Percentiles rank a stretch among this genome's conserved stretches.
Evolutionary conservation across 1,140 invertebrate genomes (phyloP).

Genomic region (Pristionchus pacificus): DNA sequence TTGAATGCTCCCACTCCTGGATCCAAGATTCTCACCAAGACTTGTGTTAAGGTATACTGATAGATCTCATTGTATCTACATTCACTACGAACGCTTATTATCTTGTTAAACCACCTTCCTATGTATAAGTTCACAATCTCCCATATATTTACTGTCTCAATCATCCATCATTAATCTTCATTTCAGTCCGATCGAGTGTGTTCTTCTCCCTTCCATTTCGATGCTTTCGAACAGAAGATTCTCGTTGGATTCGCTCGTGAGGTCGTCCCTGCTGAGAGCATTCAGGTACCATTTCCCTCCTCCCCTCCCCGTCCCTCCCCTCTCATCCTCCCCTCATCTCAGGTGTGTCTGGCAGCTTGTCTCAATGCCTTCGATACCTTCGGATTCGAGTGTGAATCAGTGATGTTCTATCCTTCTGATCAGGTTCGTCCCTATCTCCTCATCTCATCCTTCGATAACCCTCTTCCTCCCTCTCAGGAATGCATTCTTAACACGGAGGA

Average conservation of each 20-base stretch:
- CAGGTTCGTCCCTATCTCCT: conserved; percentile 10
- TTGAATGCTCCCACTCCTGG: conserved; percentile 18
- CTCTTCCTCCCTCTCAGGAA: conserved; percentile 37
- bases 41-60: conserved; percentile 27
- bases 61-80: not conserved
- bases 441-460: conserved; percentile 40
- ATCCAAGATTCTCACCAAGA: conserved; percentile 34
- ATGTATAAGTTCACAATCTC: conserved; percentile 10
- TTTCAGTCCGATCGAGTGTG: conserved; percentile 55
- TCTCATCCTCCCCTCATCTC: conserved; percentile 18
- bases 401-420: conserved; percentile 42
- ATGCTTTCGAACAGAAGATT: conserved; percentile 56
- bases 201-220: conserved; percentile 56
- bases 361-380: conserved; percentile 57
- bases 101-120: conserved; percentile 2
- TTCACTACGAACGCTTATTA: not conserved
- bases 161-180: not conserved
- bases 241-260: conserved; percentile 56
- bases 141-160: not conserved
- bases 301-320: not conserved
- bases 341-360: conserved; percentile 51
- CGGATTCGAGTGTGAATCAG: conserved; percentile 56
- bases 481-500: conserved; percentile 57
- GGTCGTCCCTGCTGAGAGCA: conserved; percentile 50
- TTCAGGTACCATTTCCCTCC: conserved; percentile 29